Evolutionary conservation across 2,113 vertebrate genomes (phyloP), one percentile per base, ranked within the genome.

Genomic region (Podilymbus podiceps): DNA sequence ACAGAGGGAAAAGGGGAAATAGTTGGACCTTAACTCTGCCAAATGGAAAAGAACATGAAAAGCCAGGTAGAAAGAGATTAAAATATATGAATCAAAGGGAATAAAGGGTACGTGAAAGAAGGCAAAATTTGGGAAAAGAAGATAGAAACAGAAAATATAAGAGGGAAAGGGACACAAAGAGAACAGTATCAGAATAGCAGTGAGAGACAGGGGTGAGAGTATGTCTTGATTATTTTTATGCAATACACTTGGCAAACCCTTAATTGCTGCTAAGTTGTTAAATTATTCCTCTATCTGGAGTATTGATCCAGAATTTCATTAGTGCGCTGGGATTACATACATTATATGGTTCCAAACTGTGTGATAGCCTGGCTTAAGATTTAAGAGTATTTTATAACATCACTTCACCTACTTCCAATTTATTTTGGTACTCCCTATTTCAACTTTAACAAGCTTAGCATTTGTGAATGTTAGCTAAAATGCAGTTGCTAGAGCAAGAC

Each of bases 271-370:
- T 68, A 81, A 64, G 15, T 90, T 93, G 23, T 91, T 93, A 83
- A 93, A 94, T 94, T 94, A 94, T 89, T 93, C 27, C 27, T 92
- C 68, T 53, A 33, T 90, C 46, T 85, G 24, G 40, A 68, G 56
- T 91, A 95, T 72, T 82, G 93, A 95, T 96, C 77, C 52, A 75
- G 53, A 74, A 49, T 92, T 89, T 95, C 79, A 95, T 96, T 92
- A 93, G 68, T 72, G 56, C 3, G 2, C 17, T 94, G 81, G 88
- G 77, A 89, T 87, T 89, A 30, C 35, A 84, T 49, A 81, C 15
- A 25, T 87, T 81, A 92, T 72, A 64, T 87, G 67, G 58, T 90
- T 93, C 52, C 66, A 79, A 91, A 52, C 13, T 53, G 15, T 53
- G 25, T 55, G 64, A 42, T 56, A 85, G 35, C 35, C 22, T 91